These are phyloP conservation scores for Gymnogyps californianus DNA, from an alignment of 2,113 vertebrate genomes.

Conservation along the genomic window DNA sequence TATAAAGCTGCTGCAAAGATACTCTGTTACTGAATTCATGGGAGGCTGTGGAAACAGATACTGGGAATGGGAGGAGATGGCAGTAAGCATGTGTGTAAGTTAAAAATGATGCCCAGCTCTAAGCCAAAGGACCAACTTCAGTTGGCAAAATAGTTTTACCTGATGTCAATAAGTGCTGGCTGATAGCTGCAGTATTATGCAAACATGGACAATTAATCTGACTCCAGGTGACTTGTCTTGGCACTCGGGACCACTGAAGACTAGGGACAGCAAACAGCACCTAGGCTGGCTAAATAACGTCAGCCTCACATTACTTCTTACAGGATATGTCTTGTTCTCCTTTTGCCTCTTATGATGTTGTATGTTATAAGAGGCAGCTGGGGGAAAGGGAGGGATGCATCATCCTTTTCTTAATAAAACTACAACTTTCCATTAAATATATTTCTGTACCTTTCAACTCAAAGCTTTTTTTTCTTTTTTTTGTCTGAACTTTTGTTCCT, in stretches of 20 bases:
- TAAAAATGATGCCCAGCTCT: not conserved
- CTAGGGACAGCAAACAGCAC: not conserved
- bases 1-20: not conserved
- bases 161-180: not conserved
- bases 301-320: not conserved
- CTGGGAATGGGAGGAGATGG: not conserved
- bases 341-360: not conserved
- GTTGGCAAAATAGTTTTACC: not conserved
- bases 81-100: not conserved
- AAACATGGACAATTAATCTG: not conserved
- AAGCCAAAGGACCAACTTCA: not conserved
- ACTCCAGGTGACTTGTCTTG: not conserved
- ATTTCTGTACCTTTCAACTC: not conserved
- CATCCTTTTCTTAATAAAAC: not conserved
- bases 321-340: not conserved
- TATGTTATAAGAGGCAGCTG: not conserved
- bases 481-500: not conserved
- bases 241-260: not conserved
- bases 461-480: not conserved
- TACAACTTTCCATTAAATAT: not conserved
- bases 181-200: not conserved
- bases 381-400: fast-evolving
- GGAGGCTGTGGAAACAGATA: not conserved
- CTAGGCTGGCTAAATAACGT: not conserved
- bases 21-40: not conserved